Base-by-base conservation (phyloP, 2,113 vertebrate species). In the Motacilla tschutschensis region DNA sequence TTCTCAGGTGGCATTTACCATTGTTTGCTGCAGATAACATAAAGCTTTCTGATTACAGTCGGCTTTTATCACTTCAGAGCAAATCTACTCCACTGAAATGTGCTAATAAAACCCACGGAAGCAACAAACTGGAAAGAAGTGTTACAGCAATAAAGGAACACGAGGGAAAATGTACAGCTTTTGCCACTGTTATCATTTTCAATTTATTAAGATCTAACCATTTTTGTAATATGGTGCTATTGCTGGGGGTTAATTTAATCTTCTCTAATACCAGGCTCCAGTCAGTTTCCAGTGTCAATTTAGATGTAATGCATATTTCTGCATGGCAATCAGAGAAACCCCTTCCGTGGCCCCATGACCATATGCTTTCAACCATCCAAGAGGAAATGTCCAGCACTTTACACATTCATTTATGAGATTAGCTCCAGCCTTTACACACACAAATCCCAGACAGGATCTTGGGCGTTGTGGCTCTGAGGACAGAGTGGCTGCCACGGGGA, bases 211-310 rank as follows among this genome's bases (percentile, higher is more conserved):
- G 87, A 94, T 94, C 92, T 94, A 94, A 86, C 91, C 65, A 70
- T 93, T 93, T 95, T 94, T 92, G 90, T 94, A 94, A 94, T 94
- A 91, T 83, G 83, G 65, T 78, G 67, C 85, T 90, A 79, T 91
- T 95, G 94, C 93, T 93, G 72, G 87, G 92, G 95, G 94, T 96
- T 96, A 95, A 96, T 95, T 95, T 94, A 95, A 95, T 94, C 90
- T 93, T 88, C 92, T 93, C 83, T 92, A 95, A 91, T 93, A 66
- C 79, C 92, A 91, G 87, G 76, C 81, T 85, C 38, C 7, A 85
- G 93, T 89, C 93, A 93, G 82, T 90, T 93, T 74, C 17, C 88
- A 76, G 91, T 83, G 90, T 93, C 89, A 90, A 94, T 95, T 95
- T 93, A 93, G 88, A 93, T 73, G 55, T 75, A 89, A 93, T 88